Conservation (phyloP, 2,888 invertebrate genomes). For the Cheilosia pagana region DNA sequence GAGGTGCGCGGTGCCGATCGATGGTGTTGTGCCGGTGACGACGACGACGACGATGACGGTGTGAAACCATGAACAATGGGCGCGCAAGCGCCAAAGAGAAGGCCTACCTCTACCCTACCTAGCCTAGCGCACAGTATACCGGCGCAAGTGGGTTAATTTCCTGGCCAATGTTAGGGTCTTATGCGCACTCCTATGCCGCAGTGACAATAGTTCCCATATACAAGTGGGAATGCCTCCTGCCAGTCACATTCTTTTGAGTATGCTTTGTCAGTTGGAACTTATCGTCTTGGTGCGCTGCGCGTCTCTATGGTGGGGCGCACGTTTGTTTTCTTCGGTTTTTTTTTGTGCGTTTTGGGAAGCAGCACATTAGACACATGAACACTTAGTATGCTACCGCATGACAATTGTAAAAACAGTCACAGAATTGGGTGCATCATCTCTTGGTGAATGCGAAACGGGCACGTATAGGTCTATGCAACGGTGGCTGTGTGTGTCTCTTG, state of each 20-base stretch:
- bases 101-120: background rate
- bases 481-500: constrained; percentile 16
- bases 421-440: constrained; percentile 63
- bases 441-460: constrained; percentile 47
- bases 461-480: constrained; percentile 41
- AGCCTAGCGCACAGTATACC: background rate
- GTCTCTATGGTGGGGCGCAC: background rate
- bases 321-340: constrained; percentile 1
- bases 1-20: background rate
- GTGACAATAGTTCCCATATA: constrained; percentile 68
- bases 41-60: constrained; percentile 6
- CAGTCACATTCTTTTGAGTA: constrained; percentile 45
- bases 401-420: constrained; percentile 45
- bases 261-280: constrained; percentile 42
- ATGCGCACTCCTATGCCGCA: constrained; percentile 19
- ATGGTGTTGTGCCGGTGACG: background rate
- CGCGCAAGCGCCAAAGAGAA: constrained; percentile 59
- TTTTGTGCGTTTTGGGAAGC: constrained; percentile 50
- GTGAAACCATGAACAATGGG: constrained; percentile 69
- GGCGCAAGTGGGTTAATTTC: constrained; percentile 73
- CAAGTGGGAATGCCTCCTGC: constrained; percentile 37
- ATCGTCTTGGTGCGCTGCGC: background rate
- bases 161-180: constrained; percentile 72
- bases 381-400: constrained; percentile 39
- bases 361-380: constrained; percentile 49